Evolutionary conservation across 1,140 invertebrate species (phyloP).

Genomic region (Scaptomyza pallida): DNA sequence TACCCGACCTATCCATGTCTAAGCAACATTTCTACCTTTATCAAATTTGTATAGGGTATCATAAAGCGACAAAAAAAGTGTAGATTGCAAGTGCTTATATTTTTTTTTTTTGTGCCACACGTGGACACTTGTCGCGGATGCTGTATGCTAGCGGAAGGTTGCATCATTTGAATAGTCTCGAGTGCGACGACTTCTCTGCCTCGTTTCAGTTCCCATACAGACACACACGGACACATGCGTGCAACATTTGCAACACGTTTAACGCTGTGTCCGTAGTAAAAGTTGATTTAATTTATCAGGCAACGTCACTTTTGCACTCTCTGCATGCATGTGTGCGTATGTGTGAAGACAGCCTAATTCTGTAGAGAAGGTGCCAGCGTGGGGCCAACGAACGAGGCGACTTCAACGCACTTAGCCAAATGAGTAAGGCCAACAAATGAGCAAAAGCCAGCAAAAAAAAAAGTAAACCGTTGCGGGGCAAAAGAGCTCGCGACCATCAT

Average conservation of each 20-base stretch:
- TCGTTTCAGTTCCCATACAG: conserved; percentile 1
- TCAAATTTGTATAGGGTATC: conserved; percentile 2
- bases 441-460: conserved; percentile 39
- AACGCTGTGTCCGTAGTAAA: conserved; percentile 14
- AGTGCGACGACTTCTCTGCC: conserved; percentile 67
- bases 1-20: no score
- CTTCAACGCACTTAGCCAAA: conserved; percentile 77
- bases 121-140: conserved; percentile 64
- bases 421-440: conserved; percentile 72
- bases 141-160: conserved; percentile 12
- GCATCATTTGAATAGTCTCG: conserved; percentile 50
- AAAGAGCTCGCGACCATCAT: conserved; percentile 43
- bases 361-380: conserved; percentile 38
- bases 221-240: not conserved
- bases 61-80: conserved; percentile 43
- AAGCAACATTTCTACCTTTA: not conserved
- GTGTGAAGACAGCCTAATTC: conserved; percentile 50
- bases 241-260: conserved; percentile 35
- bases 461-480: not conserved
- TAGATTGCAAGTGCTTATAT: conserved; percentile 54
- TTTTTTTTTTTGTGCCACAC: conserved; percentile 41
- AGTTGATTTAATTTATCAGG: conserved; percentile 70
- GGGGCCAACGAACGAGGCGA: conserved; percentile 68
- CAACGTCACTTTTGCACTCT: conserved; percentile 4
- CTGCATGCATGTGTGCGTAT: not conserved